Conservation (phyloP, 2,888 invertebrate species). For the Drosophila nigritarsus region DNA sequence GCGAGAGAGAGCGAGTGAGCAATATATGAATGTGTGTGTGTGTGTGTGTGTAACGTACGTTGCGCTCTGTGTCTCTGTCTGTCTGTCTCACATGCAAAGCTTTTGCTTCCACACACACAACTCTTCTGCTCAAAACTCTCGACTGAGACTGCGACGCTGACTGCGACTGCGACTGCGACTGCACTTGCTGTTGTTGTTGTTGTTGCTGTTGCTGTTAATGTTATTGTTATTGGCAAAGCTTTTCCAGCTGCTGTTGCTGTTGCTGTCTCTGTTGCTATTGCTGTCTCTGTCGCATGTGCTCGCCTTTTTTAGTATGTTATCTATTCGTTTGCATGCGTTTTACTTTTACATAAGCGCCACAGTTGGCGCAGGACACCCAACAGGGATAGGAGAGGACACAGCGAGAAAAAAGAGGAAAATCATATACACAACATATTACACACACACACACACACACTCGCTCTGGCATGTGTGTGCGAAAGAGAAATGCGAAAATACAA, state of each 20-base stretch:
- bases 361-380: constrained; percentile 47
- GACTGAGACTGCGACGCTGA: constrained; percentile 11
- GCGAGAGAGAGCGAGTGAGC: constrained; percentile 32
- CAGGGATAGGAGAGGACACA: constrained; percentile 13
- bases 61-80: constrained; percentile 51
- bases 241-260: constrained; percentile 54
- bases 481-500: constrained; percentile 66
- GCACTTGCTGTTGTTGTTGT: constrained; percentile 30
- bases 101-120: constrained; percentile 51
- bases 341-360: constrained; percentile 59
- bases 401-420: constrained; percentile 47
- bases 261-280: constrained; percentile 26
- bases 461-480: constrained; percentile 71
- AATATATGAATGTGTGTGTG: constrained; percentile 23
- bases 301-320: constrained; percentile 78
- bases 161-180: constrained; percentile 27
- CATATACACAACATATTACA: constrained; percentile 80
- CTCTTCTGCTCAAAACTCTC: constrained; percentile 69
- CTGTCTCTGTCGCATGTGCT: constrained; percentile 70
- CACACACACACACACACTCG: constrained; percentile 55
- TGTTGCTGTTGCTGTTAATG: constrained; percentile 32
- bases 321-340: constrained; percentile 75
- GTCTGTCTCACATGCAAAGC: constrained; percentile 62
- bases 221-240: constrained; percentile 57
- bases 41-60: constrained; percentile 54